Evolutionary conservation across 2,888 invertebrate species (phyloP), one percentile per base, ranked within the genome.

Genomic region (Polietes domitor): DNA sequence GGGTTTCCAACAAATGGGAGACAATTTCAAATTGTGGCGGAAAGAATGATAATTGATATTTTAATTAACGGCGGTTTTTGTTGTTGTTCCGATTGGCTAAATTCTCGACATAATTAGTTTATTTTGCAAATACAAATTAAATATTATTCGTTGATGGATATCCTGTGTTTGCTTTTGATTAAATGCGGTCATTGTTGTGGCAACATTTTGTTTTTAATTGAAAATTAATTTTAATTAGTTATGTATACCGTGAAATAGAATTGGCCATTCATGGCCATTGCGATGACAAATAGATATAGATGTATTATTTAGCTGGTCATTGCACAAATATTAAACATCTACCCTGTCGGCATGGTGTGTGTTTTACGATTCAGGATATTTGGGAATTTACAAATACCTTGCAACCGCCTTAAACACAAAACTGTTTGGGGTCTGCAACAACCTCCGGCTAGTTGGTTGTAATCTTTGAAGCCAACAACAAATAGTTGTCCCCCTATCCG

Each of bases 131-230:
- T 47, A 47, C 4, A 12, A 15, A n/a, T 58, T 26, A 5, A 12
- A 6, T 53, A 7, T 26, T 26, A 15, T 2, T 24, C 2, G 3
- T 26, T 61, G 28, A 1, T 41, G 9, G 9, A 7, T 50, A 9
- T 17, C 65, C 32, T 37, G 37, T 65, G 41, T 65, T 65, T 65
- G 37, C n/a, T 17, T 65, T 63, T 4, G n/a, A 63, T 63, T 65
- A 41, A 65, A 65, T 41, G 41, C 41, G 65, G 21, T 12, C 32
- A 37, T 12, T 9, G 37, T 17, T 32, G 24, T 28, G 19, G 12
- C 2, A 19, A 65, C 9, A 37, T 19, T 28, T 63, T 61, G 41
- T 65, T 37, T 68, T 68, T 68, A 68, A 68, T 68, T 68, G 21
- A n/a, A 43, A 68, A 68, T 43, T 21, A 43, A 68, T 68, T 65